Base-by-base conservation (phyloP, 2,797 vertebrate species). In the Liparis tanakae region DNA sequence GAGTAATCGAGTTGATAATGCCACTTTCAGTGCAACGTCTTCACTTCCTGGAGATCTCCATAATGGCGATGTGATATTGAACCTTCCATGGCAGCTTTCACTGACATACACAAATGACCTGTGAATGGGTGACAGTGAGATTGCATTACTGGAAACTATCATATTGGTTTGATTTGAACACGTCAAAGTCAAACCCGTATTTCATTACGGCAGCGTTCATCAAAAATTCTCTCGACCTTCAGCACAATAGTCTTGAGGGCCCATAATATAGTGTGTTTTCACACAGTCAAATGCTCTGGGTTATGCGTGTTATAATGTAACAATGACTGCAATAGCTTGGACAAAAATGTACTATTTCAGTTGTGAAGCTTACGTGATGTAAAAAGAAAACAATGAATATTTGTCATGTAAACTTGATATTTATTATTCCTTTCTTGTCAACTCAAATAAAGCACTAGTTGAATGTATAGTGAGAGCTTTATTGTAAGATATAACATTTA, bases 101-200 rank as follows among this genome's bases (percentile, higher is more conserved):
- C 43, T 37, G 39, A 55, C 41, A 36, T 17, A 64, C 41, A 53
- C 44, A 63, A 51, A 50, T 51, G n/a, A 36, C 53, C 14, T 3
- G 0, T 39, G 50, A 55, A 44, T 44, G 41, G 1, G n/a, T 68
- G 20, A 30, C 3, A 50, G 4, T 37, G 44, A 72, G 17, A 58
- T 39, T 30, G 12, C 53, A 41, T 65, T 20, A 10, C 7, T 20
- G 37, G 14, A 54, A 67, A 44, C n/a, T 53, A 15, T 46, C 25
- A 46, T n/a, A n/a, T 36, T 10, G 0, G 5, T 10, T 14, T 60
- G 10, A 60, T 46, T 37, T 48, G 20, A 55, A 8, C 25, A 50
- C 25, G 62, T 67, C 62, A 77, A 41, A 22, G 13, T 39, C 22
- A 48, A 25, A 37, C 37, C 13, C 9, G 25, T 44, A 39, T 46